Percentiles rank a stretch among this genome's conserved stretches.
phyloP scores from a whole-genome alignment of 2,797 vertebrate species.

The Smutsia temminckii region DNA sequence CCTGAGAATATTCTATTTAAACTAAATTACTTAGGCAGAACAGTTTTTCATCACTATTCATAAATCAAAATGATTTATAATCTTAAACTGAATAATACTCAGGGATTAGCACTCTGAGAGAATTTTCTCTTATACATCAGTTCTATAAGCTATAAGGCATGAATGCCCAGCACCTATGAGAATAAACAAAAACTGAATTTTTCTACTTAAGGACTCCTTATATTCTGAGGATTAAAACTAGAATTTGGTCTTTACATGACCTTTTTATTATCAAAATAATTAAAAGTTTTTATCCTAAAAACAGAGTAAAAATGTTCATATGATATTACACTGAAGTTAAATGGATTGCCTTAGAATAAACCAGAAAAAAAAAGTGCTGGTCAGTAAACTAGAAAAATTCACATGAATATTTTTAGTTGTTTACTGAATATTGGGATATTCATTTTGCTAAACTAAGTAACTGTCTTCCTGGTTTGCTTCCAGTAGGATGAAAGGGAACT shows the following conservation, averaged over 20 bases:
- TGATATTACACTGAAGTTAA: neutral
- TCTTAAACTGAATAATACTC: neutral
- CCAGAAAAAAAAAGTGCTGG: conserved; percentile 2
- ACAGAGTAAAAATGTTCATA: conserved; percentile 53
- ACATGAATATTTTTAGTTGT: neutral
- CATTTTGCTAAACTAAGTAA: neutral
- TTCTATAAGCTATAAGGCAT: neutral
- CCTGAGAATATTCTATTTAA: conserved; percentile 9
- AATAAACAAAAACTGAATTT: neutral
- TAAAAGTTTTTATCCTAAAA: conserved; percentile 49
- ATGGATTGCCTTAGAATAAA: conserved; percentile 41
- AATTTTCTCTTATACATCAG: neutral
- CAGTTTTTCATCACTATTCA: neutral
- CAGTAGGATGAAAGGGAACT: neutral
- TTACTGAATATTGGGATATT: neutral
- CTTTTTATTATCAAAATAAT: conserved; percentile 30
- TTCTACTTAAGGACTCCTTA: neutral
- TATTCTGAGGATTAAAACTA: conserved; percentile 2
- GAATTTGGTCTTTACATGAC: neutral
- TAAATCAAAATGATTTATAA: conserved; percentile 15
- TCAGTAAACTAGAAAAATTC: neutral
- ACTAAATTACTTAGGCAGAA: conserved; percentile 30
- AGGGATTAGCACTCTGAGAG: neutral
- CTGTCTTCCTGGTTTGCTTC: neutral
- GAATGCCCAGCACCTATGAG: neutral